Evolutionary conservation across 1,140 invertebrate genomes (phyloP), one percentile per base, ranked within the genome.

Genomic region (Neodiprion pinetum): DNA sequence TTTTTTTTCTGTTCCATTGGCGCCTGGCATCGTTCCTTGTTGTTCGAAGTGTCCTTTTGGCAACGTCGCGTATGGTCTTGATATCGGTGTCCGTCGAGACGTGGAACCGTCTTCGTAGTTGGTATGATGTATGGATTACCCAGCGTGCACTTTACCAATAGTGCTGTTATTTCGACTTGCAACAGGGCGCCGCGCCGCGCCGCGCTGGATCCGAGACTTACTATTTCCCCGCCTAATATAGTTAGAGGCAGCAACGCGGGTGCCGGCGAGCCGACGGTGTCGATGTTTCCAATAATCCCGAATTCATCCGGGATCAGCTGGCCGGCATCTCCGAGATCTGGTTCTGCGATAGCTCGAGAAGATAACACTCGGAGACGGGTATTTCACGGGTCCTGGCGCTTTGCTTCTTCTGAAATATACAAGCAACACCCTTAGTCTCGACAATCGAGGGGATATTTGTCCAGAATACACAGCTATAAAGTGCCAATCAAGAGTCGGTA

Each of bases 301-400:
- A 75, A 75, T 81, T 85, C 75, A 84, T 79, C 77, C 76, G 83
- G 80, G 84, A 85, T 87, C 85, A 87, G 84, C 85, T 87, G 76
- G 80, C 81, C 74, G 84, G 83, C 80, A 85, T 78, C 75, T 86
- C 85, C 14, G 85, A 84, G 73, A 81, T 83, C 74, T 87, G 86
- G 74, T 79, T 88, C 81, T 91, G 88, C 75, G 89, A 88, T 80
- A 93, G 84, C 81, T 89, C 90, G 83, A 93, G 86, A 82, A 95
- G 88, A 86, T 94, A 91, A 73, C 85, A 84, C 81, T 94, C 93
- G 72, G 93, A 93, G 75, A 95, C 90, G 48, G 94, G 93, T 73
- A 96, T 91, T 48, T 94, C 92, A 76, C 92, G 89, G 70, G 93
- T 92, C 70, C 94, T 90, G n/a, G 93, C 90, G 73, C 93, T 92